Evolutionary conservation across 2,113 vertebrate species (phyloP).

Genomic region (Columbina picui): DNA sequence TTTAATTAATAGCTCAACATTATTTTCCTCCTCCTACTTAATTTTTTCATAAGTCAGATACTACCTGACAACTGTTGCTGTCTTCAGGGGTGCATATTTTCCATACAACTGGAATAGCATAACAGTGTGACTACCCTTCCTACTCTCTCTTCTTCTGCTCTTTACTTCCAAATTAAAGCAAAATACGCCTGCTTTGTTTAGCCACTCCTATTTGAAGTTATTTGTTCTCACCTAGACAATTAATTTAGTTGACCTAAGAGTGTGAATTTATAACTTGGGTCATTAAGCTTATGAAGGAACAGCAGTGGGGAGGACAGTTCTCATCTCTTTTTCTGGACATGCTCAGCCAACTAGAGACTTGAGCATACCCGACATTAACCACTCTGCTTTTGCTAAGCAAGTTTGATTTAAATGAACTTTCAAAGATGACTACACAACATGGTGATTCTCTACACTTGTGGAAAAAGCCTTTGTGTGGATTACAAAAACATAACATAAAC

Average conservation of each 20-base stretch:
- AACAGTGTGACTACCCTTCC: not conserved
- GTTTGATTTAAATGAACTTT: not conserved
- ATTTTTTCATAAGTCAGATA: not conserved
- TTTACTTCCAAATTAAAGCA: conserved; percentile 29
- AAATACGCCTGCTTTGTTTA: not conserved
- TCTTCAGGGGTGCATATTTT: not conserved
- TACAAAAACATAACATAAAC: not conserved
- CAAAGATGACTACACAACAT: not conserved
- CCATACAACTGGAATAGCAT: not conserved
- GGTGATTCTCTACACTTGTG: not conserved
- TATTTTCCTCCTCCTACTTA: not conserved
- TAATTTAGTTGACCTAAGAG: not conserved
- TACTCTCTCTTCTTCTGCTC: not conserved
- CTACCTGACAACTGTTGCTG: not conserved
- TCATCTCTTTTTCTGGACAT: not conserved
- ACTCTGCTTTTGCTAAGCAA: not conserved
- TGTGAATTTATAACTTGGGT: not conserved
- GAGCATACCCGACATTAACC: not conserved
- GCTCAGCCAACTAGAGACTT: not conserved
- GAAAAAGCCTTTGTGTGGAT: not conserved
- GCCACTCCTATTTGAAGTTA: not conserved
- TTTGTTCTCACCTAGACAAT: not conserved
- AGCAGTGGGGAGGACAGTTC: not conserved
- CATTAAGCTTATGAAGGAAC: not conserved
- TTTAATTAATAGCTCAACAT: not conserved